These are phyloP conservation scores for Fratercula arctica DNA, from an alignment of 2,797 vertebrate genomes.

Conservation along the genomic window DNA sequence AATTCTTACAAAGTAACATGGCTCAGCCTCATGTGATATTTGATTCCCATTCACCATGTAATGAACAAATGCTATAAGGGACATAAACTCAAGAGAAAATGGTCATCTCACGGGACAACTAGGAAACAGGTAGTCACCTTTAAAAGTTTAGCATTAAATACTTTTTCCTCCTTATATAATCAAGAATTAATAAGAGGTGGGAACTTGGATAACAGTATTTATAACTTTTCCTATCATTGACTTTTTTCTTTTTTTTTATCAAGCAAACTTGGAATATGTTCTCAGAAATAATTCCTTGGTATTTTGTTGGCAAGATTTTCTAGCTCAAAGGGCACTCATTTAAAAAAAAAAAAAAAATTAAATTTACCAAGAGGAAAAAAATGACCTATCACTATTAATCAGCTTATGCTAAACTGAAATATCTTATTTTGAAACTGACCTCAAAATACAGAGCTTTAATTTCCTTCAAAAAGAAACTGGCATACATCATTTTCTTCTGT, in stretches of 20 bases:
- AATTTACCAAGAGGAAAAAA: neutral
- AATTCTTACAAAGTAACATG: fast-evolving
- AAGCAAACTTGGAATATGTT: neutral
- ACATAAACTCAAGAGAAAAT: neutral
- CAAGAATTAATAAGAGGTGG: neutral
- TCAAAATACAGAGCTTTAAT: neutral
- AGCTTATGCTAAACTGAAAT: neutral
- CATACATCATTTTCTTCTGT: neutral
- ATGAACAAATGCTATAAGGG: neutral
- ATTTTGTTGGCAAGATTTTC: neutral
- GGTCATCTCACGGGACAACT: neutral
- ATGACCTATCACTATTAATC: neutral
- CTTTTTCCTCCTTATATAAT: neutral
- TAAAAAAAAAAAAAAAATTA: neutral
- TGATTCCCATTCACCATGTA: neutral
- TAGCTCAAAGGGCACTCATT: neutral
- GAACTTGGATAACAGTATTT: neutral
- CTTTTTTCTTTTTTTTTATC: neutral
- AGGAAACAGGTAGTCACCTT: neutral
- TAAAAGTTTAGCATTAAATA: neutral
- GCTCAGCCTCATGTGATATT: neutral
- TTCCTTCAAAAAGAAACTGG: neutral
- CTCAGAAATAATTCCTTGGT: neutral
- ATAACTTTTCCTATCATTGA: neutral
- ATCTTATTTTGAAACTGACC: neutral